Evolutionary conservation across 1,140 invertebrate genomes (phyloP).

Genomic region (Aphaenogaster ashmeadi): DNA sequence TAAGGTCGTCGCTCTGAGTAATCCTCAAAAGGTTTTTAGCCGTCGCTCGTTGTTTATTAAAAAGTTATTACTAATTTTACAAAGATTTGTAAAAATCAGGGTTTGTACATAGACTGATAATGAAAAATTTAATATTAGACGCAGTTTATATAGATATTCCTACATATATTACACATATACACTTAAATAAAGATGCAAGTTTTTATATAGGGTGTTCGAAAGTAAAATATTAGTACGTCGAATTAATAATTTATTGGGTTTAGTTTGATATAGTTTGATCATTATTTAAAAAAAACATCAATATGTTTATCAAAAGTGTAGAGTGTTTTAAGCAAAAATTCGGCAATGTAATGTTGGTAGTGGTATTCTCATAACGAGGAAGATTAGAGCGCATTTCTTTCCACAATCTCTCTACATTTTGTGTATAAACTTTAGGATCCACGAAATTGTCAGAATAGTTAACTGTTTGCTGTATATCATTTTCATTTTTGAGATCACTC

Average conservation of each 20-base stretch:
- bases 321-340: constrained; percentile 8
- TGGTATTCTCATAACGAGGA: neutral
- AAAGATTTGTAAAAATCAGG: too few species aligned
- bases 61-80: too few species aligned
- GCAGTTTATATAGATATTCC: too few species aligned
- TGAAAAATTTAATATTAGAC: too few species aligned
- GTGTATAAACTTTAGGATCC: neutral
- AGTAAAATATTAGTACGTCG: too few species aligned
- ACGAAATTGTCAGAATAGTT: neutral
- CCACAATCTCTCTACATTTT: constrained; percentile 2
- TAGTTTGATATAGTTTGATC: neutral
- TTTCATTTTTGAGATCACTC: neutral
- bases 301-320: neutral
- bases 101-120: too few species aligned
- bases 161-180: too few species aligned
- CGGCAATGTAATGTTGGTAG: neutral
- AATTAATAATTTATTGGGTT: neutral
- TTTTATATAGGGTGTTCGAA: too few species aligned
- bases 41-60: too few species aligned
- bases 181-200: too few species aligned
- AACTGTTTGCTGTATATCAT: neutral
- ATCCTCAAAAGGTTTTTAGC: too few species aligned
- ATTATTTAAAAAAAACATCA: neutral
- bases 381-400: neutral
- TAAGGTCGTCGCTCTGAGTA: too few species aligned